Conservation (phyloP, 2,113 vertebrate genomes). For the Tragelaphus imberbis region DNA sequence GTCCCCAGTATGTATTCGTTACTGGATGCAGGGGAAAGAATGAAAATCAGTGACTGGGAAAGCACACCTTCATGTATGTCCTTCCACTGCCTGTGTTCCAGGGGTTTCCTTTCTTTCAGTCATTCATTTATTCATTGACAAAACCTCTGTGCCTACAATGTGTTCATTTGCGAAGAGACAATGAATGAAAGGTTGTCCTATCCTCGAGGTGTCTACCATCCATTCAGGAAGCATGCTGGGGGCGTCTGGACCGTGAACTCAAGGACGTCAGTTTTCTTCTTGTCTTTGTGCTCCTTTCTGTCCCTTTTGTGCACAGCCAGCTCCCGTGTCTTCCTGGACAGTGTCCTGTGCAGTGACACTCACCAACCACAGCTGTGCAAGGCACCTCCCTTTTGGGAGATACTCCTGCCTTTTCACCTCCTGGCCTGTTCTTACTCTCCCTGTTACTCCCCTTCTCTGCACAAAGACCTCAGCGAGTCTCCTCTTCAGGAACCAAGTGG, state of each 20-base stretch:
- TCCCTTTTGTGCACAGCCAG: neutral
- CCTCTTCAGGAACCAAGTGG: neutral
- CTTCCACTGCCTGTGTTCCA: neutral
- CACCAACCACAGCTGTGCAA: neutral
- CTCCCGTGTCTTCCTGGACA: rapidly evolving
- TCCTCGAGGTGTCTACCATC: neutral
- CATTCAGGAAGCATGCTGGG: neutral
- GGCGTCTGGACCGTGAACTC: neutral
- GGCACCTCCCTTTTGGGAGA: neutral
- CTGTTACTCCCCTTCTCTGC: neutral
- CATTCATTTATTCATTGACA: neutral
- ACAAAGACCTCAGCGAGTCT: slow-evolving; percentile 40
- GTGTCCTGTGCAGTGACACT: neutral
- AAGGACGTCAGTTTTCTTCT: neutral
- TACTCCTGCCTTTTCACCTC: neutral
- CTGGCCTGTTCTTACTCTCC: neutral
- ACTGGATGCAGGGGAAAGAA: too few species aligned
- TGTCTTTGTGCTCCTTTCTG: neutral
- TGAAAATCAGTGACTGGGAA: neutral
- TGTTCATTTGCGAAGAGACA: neutral
- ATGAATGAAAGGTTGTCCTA: neutral
- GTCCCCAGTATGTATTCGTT: rapidly evolving
- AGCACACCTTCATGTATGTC: neutral
- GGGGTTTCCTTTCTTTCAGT: neutral
- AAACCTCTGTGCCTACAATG: rapidly evolving